Base-by-base conservation (phyloP, 2,797 vertebrate genomes). In the Pelobates cultripes region DNA sequence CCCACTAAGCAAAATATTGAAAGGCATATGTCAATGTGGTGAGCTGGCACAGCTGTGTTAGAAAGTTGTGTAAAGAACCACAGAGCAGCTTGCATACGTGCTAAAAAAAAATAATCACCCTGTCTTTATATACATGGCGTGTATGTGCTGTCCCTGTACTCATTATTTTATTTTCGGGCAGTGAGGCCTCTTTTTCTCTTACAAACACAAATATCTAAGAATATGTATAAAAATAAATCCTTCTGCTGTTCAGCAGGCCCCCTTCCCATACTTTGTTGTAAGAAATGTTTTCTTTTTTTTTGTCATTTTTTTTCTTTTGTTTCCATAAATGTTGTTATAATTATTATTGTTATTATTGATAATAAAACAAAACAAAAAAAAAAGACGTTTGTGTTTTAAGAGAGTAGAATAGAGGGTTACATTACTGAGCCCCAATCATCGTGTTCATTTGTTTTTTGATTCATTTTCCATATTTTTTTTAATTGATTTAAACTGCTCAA, bases 241-340 rank as follows among this genome's bases (percentile, higher is more conserved):
- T n/a, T 43, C 64, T 78, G 81, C 81, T 43, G 6, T n/a, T 28
- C 4, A 73, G 70, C 75, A 78, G 75, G 63, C 15, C 41, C 70
- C 72, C 64, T 57, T 57, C 51, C 17, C 67, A 44, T 80, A 66
- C 79, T 17, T 73, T 40, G 57, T 83, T 47, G 40, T 84, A 84
- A 84, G 57, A 79, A 76, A 70, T 80, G 73, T 78, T 51, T 51
- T 55, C 7, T 57, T 43, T 57, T 43, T 64, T 55, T 3, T 47
- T 43, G 60, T 47, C 74, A 51, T 10, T 51, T 51, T 77, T 74
- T 71, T 70, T 43, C 40, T 71, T 45, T 76, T 79, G 45, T 76
- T 75, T 67, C 77, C 57, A 41, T 80, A 67, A 80, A 80, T 84
- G 82, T 83, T 83, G 81, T 84, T 80, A 79, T 84, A 70, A 53